Evolutionary conservation across 2,888 invertebrate genomes (phyloP), one percentile per base, ranked within the genome.

Genomic region (Pristionchus fissidentatus): DNA sequence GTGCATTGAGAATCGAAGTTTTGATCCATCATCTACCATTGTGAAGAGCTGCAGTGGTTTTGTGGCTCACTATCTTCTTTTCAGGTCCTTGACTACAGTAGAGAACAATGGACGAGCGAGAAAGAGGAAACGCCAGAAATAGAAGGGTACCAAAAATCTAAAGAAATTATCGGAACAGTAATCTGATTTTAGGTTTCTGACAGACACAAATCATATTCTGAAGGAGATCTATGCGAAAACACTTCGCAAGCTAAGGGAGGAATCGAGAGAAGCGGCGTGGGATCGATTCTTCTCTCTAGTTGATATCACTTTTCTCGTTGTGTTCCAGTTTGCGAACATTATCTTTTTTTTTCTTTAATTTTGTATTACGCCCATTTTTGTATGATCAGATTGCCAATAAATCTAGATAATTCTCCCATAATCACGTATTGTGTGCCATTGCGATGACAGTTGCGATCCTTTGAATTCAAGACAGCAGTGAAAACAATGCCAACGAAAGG

Each of bases 301-400:
- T 19, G 75, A 46, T 35, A 1, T 32, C 29, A 1, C 22, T 2
- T 77, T 5, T 22, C 32, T 77, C 32, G 7, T 77, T 26, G 0
- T 77, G 0, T 77, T 77, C 75, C 75, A 77, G 8, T 5, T 77
- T 7, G 49, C 75, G 19, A 77, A 77, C 22, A 13, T 77, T 15
- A 22, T 49, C 22, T 49, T 19, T 49, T 49, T 49, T 32, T 5
- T 77, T 0, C 1, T 49, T n/a, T n/a, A n/a, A n/a, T n/a, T n/a
- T n/a, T n/a, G n/a, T n/a, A n/a, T n/a, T n/a, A n/a, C n/a, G n/a
- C n/a, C n/a, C n/a, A n/a, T n/a, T n/a, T n/a, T n/a, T n/a, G n/a
- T n/a, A n/a, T n/a, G n/a, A n/a, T n/a, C n/a, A n/a, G n/a, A n/a
- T n/a, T n/a, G n/a, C n/a, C n/a, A n/a, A n/a, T n/a, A n/a, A n/a